phyloP scores from a whole-genome alignment of 2,113 vertebrate genomes.

The Gallinago media region DNA sequence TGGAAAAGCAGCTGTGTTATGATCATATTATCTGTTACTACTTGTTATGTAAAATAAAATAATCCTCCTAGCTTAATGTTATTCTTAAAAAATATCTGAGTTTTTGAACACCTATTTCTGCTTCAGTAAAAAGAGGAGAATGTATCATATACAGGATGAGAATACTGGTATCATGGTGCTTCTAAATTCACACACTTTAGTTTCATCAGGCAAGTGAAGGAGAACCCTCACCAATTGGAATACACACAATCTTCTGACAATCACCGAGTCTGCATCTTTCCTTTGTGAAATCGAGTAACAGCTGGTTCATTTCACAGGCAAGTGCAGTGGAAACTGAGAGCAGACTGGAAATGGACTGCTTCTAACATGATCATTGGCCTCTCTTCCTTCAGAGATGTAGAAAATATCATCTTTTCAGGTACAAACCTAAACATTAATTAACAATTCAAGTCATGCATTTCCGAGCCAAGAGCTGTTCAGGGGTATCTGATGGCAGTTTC shows the following conservation, averaged over 20 bases:
- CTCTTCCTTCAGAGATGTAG: not conserved
- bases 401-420: not conserved
- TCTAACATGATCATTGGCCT: not conserved
- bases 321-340: not conserved
- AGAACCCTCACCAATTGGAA: not conserved
- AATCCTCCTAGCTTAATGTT: not conserved
- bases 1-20: not conserved
- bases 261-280: not conserved
- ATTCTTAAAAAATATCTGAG: not conserved
- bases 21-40: not conserved
- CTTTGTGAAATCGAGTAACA: not conserved
- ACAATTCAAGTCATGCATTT: not conserved
- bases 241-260: not conserved
- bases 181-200: not conserved
- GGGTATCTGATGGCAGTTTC: not conserved
- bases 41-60: not conserved
- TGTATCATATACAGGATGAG: not conserved
- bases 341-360: not conserved
- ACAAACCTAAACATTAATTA: not conserved
- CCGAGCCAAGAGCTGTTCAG: not conserved
- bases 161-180: not conserved
- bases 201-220: not conserved
- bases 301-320: not conserved
- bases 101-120: not conserved
- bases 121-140: not conserved